These are phyloP conservation scores for Catalaphyllia jardinei DNA, from an alignment of 64 coral and sea anemone species.

Conservation along the genomic window DNA sequence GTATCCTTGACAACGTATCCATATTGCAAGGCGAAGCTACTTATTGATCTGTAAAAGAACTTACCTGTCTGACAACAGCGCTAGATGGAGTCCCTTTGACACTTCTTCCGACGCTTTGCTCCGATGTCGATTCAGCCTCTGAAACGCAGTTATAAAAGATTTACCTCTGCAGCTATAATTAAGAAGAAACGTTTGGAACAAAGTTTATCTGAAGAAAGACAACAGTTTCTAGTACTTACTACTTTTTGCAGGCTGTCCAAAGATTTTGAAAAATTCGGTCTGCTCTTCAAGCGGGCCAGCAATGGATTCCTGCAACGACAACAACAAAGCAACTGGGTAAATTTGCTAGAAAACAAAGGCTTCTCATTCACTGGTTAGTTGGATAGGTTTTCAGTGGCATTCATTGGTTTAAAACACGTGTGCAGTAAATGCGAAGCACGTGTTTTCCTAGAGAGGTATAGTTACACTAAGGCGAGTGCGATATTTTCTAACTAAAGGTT, in stretches of 20 bases:
- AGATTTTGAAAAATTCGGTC: conserved; percentile 47
- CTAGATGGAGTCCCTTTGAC: background rate
- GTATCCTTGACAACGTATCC: too few species aligned
- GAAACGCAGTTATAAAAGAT: background rate
- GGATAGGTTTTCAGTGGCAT: too few species aligned
- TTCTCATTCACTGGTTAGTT: too few species aligned
- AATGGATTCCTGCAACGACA: background rate
- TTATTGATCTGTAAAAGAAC: background rate
- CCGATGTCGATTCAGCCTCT: background rate
- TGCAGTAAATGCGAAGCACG: too few species aligned
- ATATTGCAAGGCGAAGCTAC: too few species aligned
- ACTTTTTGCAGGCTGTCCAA: conserved; percentile 35
- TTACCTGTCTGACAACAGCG: background rate
- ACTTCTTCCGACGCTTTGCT: background rate
- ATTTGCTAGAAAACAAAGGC: too few species aligned
- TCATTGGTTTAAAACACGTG: too few species aligned
- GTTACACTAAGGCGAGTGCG: too few species aligned
- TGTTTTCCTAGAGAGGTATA: too few species aligned
- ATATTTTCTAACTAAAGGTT: too few species aligned
- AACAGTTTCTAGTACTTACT: background rate
- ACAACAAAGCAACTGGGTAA: background rate
- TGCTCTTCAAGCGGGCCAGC: background rate
- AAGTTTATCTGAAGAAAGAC: background rate
- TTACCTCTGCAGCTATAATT: background rate
- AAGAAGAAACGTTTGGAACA: background rate